Conservation (phyloP, 1,140 invertebrate genomes). For the Drosophila quadrilineata region DNA sequence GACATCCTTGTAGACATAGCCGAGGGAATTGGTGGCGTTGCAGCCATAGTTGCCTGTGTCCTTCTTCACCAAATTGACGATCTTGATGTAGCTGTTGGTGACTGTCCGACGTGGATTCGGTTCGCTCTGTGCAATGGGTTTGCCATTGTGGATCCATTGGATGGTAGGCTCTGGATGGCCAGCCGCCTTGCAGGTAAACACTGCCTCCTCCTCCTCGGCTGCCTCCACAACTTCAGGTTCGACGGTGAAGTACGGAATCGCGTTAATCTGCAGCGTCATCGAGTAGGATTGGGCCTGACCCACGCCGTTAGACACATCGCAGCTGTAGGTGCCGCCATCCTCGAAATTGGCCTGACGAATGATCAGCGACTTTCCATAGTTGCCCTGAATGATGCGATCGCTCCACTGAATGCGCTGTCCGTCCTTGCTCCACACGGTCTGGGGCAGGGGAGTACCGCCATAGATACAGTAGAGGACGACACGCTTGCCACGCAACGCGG, state of each 20-base stretch:
- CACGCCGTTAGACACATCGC: constrained; percentile 95
- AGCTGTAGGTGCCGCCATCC: constrained; percentile 94
- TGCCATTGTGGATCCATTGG: constrained; percentile 98
- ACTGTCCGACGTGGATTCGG: constrained; percentile 88
- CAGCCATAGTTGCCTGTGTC: constrained; percentile 99
- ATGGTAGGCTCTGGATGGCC: constrained; percentile 95
- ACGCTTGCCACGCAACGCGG: constrained; percentile 90
- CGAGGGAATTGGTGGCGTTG: constrained; percentile 98
- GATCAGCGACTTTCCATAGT: constrained; percentile 95
- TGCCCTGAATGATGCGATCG: constrained; percentile 90
- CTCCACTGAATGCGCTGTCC: constrained; percentile 85
- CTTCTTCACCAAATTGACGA: constrained; percentile 90
- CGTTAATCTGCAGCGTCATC: constrained; percentile 90
- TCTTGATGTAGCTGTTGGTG: constrained; percentile 88
- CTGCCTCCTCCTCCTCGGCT: constrained; percentile 94
- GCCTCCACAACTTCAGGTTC: constrained; percentile 94
- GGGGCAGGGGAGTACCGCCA: constrained; percentile 92
- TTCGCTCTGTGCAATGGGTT: constrained; percentile 89
- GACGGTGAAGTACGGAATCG: constrained; percentile 95
- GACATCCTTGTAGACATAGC: constrained; percentile 98
- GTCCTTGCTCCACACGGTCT: constrained; percentile 93
- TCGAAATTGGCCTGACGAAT: constrained; percentile 93
- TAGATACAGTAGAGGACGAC: constrained; percentile 94
- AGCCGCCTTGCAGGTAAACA: constrained; percentile 92
- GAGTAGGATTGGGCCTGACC: constrained; percentile 91